Percentiles rank a stretch among this genome's conserved stretches.
Evolutionary conservation across 2,888 invertebrate genomes (phyloP).

Genomic region (Parnassius glacialis): DNA sequence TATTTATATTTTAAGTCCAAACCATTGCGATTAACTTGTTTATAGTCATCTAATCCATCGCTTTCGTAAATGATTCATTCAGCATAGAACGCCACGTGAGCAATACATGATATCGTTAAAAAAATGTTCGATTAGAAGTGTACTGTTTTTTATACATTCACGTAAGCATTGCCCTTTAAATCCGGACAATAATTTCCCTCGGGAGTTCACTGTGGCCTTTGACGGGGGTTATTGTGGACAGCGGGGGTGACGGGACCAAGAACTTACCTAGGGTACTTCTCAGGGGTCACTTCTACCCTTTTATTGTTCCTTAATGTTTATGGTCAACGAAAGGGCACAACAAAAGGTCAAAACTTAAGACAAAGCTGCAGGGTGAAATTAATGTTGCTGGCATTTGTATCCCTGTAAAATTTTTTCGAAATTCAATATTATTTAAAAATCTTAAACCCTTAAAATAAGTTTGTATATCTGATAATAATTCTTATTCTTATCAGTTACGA

Average conservation of each 20-base stretch:
- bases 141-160: slow-evolving; percentile 71
- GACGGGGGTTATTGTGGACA: slow-evolving; percentile 75
- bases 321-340: slow-evolving; percentile 73
- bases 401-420: not conserved
- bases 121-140: slow-evolving; percentile 63
- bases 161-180: slow-evolving; percentile 80
- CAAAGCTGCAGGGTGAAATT: slow-evolving; percentile 53
- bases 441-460: too few species aligned
- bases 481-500: too few species aligned
- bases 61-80: slow-evolving; percentile 32
- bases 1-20: too few species aligned
- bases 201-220: slow-evolving; percentile 72
- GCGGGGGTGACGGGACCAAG: slow-evolving; percentile 64
- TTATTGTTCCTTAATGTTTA: slow-evolving; percentile 77
- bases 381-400: slow-evolving; percentile 5
- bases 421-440: not conserved
- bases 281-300: slow-evolving; percentile 71
- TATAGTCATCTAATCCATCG: slow-evolving; percentile 23
- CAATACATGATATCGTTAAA: slow-evolving; percentile 58
- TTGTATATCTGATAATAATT: too few species aligned
- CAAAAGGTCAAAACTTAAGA: slow-evolving; percentile 60
- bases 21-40: not conserved
- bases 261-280: slow-evolving; percentile 62
- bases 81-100: slow-evolving; percentile 55
- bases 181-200: slow-evolving; percentile 80